These are phyloP conservation scores for Plebejus anna DNA, from an alignment of 2,888 invertebrate species.

Conservation along the genomic window DNA sequence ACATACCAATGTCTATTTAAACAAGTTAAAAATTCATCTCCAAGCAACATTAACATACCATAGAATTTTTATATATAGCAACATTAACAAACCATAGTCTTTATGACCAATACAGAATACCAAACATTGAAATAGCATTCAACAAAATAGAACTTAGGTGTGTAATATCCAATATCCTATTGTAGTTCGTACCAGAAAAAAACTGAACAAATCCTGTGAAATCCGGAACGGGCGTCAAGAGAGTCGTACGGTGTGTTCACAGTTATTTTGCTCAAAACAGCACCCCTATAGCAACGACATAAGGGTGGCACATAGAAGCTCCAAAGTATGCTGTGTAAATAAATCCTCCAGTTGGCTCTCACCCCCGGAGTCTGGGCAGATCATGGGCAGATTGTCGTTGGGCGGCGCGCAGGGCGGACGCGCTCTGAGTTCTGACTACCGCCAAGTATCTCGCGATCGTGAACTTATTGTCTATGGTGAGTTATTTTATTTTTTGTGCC, in stretches of 20 bases:
- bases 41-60: no score
- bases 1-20: no score
- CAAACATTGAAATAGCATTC: no score
- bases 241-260: not conserved
- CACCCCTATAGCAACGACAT: no score
- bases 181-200: not conserved
- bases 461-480: constrained; percentile 35
- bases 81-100: no score
- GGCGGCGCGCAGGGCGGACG: constrained; percentile 45
- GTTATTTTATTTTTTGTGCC: not conserved
- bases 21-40: no score
- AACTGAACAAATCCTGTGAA: not conserved
- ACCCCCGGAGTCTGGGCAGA: constrained; percentile 49
- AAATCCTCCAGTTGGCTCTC: constrained; percentile 25
- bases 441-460: constrained; percentile 44
- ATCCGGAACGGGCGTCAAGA: constrained; percentile 3
- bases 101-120: no score
- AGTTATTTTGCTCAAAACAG: no score
- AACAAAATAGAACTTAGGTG: no score
- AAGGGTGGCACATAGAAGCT: no score
- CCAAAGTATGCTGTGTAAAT: not conserved
- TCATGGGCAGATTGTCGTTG: constrained; percentile 49
- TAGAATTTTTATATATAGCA: no score
- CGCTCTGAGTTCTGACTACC: constrained; percentile 26
- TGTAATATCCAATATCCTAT: not conserved